phyloP scores from a whole-genome alignment of 2,113 vertebrate genomes.

The Entelurus aequoreus region DNA sequence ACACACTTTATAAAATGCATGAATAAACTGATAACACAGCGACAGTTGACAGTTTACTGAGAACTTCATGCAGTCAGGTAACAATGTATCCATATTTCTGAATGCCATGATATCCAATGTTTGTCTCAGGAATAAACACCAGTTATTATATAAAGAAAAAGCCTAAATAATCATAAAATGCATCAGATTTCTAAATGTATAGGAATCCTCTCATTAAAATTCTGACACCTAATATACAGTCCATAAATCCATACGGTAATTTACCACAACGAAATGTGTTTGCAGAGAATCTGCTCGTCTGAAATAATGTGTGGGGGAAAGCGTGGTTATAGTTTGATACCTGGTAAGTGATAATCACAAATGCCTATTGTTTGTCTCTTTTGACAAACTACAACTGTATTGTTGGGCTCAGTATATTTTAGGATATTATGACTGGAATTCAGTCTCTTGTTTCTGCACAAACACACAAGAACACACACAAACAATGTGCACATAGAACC shows the following conservation, averaged over 20 bases:
- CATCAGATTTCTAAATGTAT: too few species aligned
- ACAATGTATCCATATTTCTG: slow-evolving; percentile 18
- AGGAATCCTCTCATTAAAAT: slow-evolving; percentile 13
- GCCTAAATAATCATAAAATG: slow-evolving; percentile 2
- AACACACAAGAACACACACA: background rate
- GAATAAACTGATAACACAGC: background rate
- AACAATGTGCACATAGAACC: slow-evolving; percentile 22
- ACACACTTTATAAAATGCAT: slow-evolving; percentile 8
- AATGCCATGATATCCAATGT: slow-evolving; percentile 9
- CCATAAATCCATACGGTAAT: slow-evolving; percentile 36
- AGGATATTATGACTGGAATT: slow-evolving; percentile 36
- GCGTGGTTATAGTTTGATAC: slow-evolving; percentile 12
- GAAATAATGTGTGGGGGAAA: too few species aligned
- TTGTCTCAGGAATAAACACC: slow-evolving; percentile 2
- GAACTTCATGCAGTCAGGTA: slow-evolving; percentile 1
- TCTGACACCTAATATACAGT: slow-evolving; percentile 32
- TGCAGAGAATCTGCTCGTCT: too few species aligned
- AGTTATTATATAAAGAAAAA: too few species aligned
- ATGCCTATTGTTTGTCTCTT: slow-evolving; percentile 40
- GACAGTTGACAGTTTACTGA: background rate
- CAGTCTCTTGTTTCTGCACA: slow-evolving; percentile 25
- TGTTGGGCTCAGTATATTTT: slow-evolving; percentile 28
- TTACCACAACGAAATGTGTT: too few species aligned
- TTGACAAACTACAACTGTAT: slow-evolving; percentile 50
- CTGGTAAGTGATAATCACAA: slow-evolving; percentile 38